Percentiles rank a stretch among this genome's conserved stretches.
Conservation (phyloP, 2,113 vertebrate genomes). For the Scytalopus superciliaris region DNA sequence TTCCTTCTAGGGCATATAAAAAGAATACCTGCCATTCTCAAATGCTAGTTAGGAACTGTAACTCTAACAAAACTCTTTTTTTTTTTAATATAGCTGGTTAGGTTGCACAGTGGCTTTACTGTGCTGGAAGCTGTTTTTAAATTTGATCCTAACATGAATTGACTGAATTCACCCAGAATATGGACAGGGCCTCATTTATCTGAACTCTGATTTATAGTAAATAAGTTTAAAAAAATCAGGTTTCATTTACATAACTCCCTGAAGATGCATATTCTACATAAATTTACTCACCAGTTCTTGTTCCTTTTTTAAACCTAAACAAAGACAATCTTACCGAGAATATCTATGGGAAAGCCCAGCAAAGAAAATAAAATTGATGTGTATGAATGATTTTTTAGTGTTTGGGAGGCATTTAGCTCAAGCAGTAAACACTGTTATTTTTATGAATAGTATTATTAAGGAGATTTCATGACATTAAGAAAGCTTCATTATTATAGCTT, state of each 20-base stretch:
- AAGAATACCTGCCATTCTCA: neutral
- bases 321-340: neutral
- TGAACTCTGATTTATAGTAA: slow-evolving; percentile 7
- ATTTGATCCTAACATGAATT: slow-evolving; percentile 5
- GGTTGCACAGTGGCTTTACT: neutral
- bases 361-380: neutral
- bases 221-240: neutral
- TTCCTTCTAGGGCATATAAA: neutral
- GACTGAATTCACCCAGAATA: slow-evolving; percentile 21
- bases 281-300: neutral
- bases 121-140: slow-evolving; percentile 12
- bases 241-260: slow-evolving; percentile 8
- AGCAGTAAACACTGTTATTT: neutral
- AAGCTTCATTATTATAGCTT: neutral
- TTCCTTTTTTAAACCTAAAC: neutral
- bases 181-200: neutral
- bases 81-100: neutral
- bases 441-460: neutral
- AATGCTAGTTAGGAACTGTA: neutral
- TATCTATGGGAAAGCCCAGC: neutral
- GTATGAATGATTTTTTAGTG: neutral
- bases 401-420: neutral
- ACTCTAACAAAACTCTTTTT: neutral
- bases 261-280: neutral
- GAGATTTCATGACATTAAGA: neutral